phyloP scores from a whole-genome alignment of 2,113 vertebrate genomes.

The Trichomycterus rosablanca region DNA sequence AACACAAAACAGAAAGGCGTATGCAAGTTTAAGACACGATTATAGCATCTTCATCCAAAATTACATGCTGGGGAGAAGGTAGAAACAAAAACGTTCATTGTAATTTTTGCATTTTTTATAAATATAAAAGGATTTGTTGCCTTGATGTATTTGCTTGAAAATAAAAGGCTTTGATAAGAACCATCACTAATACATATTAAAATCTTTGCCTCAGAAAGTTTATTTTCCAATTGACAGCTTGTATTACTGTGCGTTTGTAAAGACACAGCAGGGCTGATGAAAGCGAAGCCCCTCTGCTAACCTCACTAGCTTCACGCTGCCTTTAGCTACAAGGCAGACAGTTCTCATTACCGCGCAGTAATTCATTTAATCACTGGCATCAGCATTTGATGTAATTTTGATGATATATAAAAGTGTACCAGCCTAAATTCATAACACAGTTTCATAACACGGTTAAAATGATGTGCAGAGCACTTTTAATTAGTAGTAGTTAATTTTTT shows the following conservation, averaged over 20 bases:
- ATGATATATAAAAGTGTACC: no score
- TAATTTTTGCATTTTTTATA: no score
- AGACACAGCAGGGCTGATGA: slow-evolving; percentile 20
- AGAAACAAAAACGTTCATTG: no score
- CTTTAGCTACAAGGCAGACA: slow-evolving; percentile 13
- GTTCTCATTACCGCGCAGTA: slow-evolving; percentile 13
- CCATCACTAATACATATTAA: background rate
- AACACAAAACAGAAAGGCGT: no score
- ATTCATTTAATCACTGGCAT: slow-evolving; percentile 27
- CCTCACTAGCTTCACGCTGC: slow-evolving; percentile 37
- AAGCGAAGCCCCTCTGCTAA: slow-evolving; percentile 30
- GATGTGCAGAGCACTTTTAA: no score
- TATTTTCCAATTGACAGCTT: slow-evolving; percentile 13
- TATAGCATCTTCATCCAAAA: no score
- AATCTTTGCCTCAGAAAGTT: background rate
- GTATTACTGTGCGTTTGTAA: slow-evolving; percentile 1
- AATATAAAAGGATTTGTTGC: background rate
- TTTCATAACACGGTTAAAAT: no score
- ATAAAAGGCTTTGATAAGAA: background rate
- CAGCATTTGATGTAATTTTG: no score
- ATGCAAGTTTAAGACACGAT: no score
- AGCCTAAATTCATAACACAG: no score
- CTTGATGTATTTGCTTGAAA: background rate
- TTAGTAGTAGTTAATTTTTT: no score
- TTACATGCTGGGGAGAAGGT: no score